Percentiles rank a stretch among this genome's conserved stretches.
Conservation (phyloP, 1,140 invertebrate species). For the Zelostemma sp. region DNA sequence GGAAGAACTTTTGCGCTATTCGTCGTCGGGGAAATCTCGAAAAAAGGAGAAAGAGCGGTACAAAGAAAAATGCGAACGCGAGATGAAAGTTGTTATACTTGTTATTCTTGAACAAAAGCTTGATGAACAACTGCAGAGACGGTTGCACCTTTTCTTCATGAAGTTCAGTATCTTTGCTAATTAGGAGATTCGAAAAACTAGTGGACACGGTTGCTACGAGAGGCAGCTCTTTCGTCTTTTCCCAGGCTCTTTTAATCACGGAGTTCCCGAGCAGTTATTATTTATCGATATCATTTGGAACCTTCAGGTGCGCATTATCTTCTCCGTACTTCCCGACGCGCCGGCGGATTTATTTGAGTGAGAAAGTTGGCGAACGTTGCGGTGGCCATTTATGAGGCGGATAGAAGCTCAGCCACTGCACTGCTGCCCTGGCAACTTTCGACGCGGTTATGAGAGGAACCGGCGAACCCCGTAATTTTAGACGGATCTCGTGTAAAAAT, state of each 20-base stretch:
- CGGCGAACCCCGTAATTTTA: slow-evolving; percentile 36
- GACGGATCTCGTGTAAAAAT: slow-evolving; percentile 48
- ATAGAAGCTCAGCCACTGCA: slow-evolving; percentile 9
- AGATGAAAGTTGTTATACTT: slow-evolving; percentile 35
- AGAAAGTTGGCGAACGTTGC: slow-evolving; percentile 8
- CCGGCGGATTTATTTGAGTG: slow-evolving; percentile 21
- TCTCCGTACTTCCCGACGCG: slow-evolving; percentile 4
- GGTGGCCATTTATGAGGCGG: slow-evolving; percentile 19
- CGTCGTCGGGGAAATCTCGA: slow-evolving; percentile 13
- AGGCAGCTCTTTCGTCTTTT: too few relatives aligned
- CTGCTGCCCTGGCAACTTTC: slow-evolving; percentile 24
- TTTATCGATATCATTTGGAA: not conserved
- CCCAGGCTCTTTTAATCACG: not conserved
- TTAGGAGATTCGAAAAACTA: slow-evolving; percentile 13
- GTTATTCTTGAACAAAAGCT: slow-evolving; percentile 35
- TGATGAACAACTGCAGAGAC: slow-evolving; percentile 25
- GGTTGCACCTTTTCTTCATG: slow-evolving; percentile 23
- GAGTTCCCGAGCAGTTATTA: not conserved
- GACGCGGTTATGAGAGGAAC: slow-evolving; percentile 39
- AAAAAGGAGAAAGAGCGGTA: slow-evolving; percentile 16
- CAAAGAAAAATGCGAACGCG: slow-evolving; percentile 14
- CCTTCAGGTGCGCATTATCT: slow-evolving; percentile 2
- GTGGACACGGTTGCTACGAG: not conserved
- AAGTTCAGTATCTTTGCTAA: slow-evolving; percentile 30
- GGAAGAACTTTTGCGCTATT: slow-evolving; percentile 39